Evolutionary conservation across 2,888 invertebrate species (phyloP).

Genomic region (Salticus scenicus): DNA sequence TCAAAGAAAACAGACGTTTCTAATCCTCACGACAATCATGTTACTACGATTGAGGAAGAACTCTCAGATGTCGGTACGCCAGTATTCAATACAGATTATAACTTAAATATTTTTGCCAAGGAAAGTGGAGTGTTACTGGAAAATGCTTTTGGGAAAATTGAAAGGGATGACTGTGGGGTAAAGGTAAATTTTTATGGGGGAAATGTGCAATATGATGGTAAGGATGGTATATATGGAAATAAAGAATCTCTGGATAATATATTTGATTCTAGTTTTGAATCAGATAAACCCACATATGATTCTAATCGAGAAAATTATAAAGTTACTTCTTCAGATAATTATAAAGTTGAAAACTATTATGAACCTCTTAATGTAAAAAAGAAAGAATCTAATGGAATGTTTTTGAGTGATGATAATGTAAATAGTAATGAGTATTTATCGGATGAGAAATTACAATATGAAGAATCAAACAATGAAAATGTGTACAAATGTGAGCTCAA

Average conservation of each 20-base stretch:
- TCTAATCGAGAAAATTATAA: not conserved
- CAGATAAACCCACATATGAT: conserved; percentile 14
- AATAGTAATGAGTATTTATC: not conserved
- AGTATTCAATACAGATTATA: conserved; percentile 28
- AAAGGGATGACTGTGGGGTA: conserved; percentile 46
- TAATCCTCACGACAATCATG: not conserved
- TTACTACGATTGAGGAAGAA: conserved; percentile 42
- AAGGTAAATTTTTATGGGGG: conserved; percentile 52
- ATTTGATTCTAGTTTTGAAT: conserved; percentile 22
- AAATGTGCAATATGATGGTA: conserved; percentile 35
- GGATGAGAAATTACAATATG: not conserved
- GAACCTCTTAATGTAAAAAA: conserved; percentile 18
- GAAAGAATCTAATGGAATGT: not conserved
- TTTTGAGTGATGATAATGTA: not conserved
- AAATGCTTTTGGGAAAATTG: conserved; percentile 53
- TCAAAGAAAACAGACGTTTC: not conserved
- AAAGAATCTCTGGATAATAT: not conserved
- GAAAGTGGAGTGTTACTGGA: conserved; percentile 50
- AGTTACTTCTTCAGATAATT: not conserved
- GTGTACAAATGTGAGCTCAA: conserved; percentile 36
- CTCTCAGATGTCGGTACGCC: conserved; percentile 37
- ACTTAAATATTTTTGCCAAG: conserved; percentile 50
- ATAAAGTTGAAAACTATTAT: conserved; percentile 12
- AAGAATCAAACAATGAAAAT: not conserved
- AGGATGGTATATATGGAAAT: not conserved